Evolutionary conservation across 2,888 invertebrate species (phyloP), one percentile per base, ranked within the genome.

Genomic region (Lymantria monacha): DNA sequence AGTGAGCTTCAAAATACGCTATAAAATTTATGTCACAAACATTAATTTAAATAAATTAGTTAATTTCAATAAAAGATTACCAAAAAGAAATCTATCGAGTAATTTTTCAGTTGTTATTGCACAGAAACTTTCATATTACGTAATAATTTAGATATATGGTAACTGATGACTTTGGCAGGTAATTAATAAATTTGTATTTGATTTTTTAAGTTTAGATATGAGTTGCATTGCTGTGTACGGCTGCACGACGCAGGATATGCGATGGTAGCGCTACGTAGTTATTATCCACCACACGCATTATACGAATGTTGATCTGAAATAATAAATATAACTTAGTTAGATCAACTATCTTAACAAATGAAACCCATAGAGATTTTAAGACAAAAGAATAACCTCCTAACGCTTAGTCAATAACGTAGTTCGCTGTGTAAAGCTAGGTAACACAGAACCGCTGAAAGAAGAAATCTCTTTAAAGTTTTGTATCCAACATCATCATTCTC

Each of bases 261-360:
- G 85, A 77, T 51, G 83, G 85, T 8, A 86, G 68, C 7, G 85
- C 72, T 48, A 79, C 72, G 76, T 80, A 91, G 0, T 81, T 83
- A 65, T 66, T 95, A 46, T 90, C 90, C 1, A 85, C 72, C 7
- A 88, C 85, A 46, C 96, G 93, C 46, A 96, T 69, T n/a, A 97
- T 92, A 50, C 96, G 93, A 46, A 96, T 88, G 76, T 97, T 97
- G 36, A 93, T 91, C 86, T 91, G 80, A 31, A 44, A 10, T 12
- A 12, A 33, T 10, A 44, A 31, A 13, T 36, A 15, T 36, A 11
- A 38, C 2, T 41, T 38, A 3, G 7, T 33, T 33, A 22, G 2
- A 22, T 22, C 22, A 22, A 22, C 22, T 22, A 3, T 22, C 22
- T 22, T 22, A 3, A 3, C 22, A 22, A 22, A 22, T 3, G 22